Evolutionary conservation across 2,113 vertebrate genomes (phyloP), one percentile per base, ranked within the genome.

Genomic region (Phaethon lepturus): DNA sequence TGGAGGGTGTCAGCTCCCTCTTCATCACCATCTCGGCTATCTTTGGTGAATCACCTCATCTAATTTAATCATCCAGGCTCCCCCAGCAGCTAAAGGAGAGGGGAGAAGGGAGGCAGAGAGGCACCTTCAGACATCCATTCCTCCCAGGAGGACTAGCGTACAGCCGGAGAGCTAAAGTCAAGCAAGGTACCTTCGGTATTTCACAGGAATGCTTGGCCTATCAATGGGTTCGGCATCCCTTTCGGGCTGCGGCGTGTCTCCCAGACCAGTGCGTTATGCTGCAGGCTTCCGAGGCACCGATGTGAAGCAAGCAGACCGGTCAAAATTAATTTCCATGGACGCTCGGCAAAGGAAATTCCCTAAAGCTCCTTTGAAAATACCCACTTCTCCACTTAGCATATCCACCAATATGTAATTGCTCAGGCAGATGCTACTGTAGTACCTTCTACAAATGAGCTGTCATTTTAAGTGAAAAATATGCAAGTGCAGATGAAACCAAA

Each of bases 231-330:
- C 69, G 47, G 40, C 47, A 55, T 40, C 35, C 23, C 13, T 75
- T 82, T 68, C 1, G 3, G 42, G 42, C 28, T n/a, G 40, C 0
- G 0, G 15, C 2, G 0, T 19, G 12, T 50, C 5, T 45, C 71
- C 62, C 49, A 42, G 35, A 58, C 6, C 19, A 59, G 38, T 62
- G 49, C 53, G 90, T 86, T 47, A 16, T 0, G 0, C 33, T 53
- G 17, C 55, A 59, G 52, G 23, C 12, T 66, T 94, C 45, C 75
- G 62, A 83, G 49, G 6, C 18, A 19, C 33, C 55, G 44, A 28
- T 35, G 22, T 45, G 31, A 77, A 66, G n/a, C 45, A 73, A 79
- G 38, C 11, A 64, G 38, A 72, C 8, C 9, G 24, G 42, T 50
- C 25, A 82, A 73, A 93, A 73, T 8, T 31, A 2, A 85, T 81